These are phyloP conservation scores for Ligdia adustata DNA, from an alignment of 2,888 invertebrate genomes.

Conservation along the genomic window DNA sequence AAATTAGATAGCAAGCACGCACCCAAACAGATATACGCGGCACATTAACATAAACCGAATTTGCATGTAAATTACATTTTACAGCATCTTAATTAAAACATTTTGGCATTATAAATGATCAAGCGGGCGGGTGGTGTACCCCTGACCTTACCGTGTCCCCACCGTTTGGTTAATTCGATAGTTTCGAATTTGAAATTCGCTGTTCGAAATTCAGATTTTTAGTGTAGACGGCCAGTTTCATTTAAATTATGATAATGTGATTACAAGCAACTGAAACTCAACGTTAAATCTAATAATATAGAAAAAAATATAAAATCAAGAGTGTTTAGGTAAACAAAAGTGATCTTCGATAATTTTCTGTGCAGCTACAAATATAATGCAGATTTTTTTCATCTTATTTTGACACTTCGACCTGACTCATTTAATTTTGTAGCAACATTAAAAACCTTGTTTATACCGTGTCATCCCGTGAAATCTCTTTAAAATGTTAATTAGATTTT, in stretches of 20 bases:
- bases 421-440: not conserved
- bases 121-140: conserved; percentile 66
- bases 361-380: no score
- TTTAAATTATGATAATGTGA: not conserved
- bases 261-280: no score
- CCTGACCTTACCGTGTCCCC: conserved; percentile 67
- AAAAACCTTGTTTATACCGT: conserved; percentile 13
- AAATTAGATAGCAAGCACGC: conserved; percentile 84
- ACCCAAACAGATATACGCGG: conserved; percentile 84
- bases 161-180: conserved; percentile 65
- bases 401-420: not conserved
- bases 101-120: conserved; percentile 86
- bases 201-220: conserved; percentile 25
- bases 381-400: not conserved
- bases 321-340: not conserved
- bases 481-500: conserved; percentile 53
- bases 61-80: conserved; percentile 86
- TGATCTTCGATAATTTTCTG: not conserved
- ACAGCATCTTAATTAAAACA: conserved; percentile 86
- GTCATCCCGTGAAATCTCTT: conserved; percentile 27
- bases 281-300: no score
- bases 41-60: conserved; percentile 85
- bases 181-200: conserved; percentile 55
- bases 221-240: conserved; percentile 1
- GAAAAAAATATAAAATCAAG: no score